Evolutionary conservation across 2,888 invertebrate species (phyloP).

Genomic region (Chymomyza procnemis): DNA sequence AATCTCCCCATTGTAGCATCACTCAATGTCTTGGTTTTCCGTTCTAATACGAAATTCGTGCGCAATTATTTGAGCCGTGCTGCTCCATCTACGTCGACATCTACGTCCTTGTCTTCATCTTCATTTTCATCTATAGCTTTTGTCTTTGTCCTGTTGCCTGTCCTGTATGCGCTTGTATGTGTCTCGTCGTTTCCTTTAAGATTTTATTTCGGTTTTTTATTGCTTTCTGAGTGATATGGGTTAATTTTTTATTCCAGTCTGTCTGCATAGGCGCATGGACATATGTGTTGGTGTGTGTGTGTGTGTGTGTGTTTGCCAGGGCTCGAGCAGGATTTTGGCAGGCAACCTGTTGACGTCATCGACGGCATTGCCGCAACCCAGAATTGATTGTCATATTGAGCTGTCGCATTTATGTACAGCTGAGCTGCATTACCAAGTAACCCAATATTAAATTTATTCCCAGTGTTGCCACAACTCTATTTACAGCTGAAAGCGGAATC

Average conservation of each 20-base stretch:
- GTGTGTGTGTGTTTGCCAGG: constrained; percentile 27
- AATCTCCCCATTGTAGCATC: background rate
- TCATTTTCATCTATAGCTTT: background rate
- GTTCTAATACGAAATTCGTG: background rate
- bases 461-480: background rate
- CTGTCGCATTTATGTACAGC: background rate
- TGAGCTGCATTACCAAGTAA: background rate
- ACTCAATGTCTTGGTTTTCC: background rate
- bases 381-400: background rate
- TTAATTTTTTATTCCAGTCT: background rate
- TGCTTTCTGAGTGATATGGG: constrained; percentile 4
- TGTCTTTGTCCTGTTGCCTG: background rate
- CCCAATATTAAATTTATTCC: background rate
- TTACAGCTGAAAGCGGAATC: background rate
- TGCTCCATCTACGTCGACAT: background rate
- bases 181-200: background rate
- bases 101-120: background rate
- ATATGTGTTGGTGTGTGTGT: constrained; percentile 2
- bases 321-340: constrained; percentile 21
- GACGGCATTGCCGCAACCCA: background rate
- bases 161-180: background rate
- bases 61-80: background rate
- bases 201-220: constrained; percentile 1
- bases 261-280: background rate
- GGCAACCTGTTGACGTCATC: background rate